A percentile compares a stretch with the other conserved stretches of the same genome.
These are phyloP conservation scores for Neuroscelio doddi DNA, from an alignment of 2,888 invertebrate genomes.

Conservation along the genomic window DNA sequence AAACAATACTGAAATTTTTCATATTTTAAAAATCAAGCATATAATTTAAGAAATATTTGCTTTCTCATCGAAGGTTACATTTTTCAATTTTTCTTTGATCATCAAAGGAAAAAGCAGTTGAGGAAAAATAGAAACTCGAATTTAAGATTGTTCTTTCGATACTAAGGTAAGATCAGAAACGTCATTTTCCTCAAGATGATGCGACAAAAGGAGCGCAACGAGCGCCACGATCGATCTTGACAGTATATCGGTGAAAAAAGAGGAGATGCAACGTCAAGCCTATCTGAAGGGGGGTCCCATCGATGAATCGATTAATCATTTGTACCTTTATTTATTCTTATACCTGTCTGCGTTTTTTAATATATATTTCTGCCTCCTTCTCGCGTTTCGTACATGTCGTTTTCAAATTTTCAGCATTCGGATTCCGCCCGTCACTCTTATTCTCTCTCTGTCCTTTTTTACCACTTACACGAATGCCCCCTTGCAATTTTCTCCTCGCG, in stretches of 20 bases:
- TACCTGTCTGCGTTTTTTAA: constrained; percentile 50
- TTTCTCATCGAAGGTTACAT: no score
- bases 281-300: constrained; percentile 47
- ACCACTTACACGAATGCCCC: constrained; percentile 29
- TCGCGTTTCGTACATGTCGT: constrained; percentile 43
- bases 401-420: constrained; percentile 45
- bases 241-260: constrained; percentile 38
- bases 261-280: constrained; percentile 43
- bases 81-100: no score
- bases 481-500: constrained; percentile 34
- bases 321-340: constrained; percentile 57
- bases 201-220: constrained; percentile 47
- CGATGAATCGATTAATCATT: constrained; percentile 67
- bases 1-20: no score
- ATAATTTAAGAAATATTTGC: no score
- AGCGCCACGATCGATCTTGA: constrained; percentile 49
- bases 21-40: no score
- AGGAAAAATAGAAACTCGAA: constrained; percentile 42
- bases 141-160: constrained; percentile 43
- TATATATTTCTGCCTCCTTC: constrained; percentile 29
- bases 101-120: constrained; percentile 36
- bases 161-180: constrained; percentile 38
- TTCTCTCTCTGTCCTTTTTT: constrained; percentile 44
- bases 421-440: constrained; percentile 40
- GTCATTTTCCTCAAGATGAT: constrained; percentile 48